Percentiles rank a stretch among this genome's conserved stretches.
Evolutionary conservation across 2,888 invertebrate genomes (phyloP).

Genomic region (Emmelina monodactyla): DNA sequence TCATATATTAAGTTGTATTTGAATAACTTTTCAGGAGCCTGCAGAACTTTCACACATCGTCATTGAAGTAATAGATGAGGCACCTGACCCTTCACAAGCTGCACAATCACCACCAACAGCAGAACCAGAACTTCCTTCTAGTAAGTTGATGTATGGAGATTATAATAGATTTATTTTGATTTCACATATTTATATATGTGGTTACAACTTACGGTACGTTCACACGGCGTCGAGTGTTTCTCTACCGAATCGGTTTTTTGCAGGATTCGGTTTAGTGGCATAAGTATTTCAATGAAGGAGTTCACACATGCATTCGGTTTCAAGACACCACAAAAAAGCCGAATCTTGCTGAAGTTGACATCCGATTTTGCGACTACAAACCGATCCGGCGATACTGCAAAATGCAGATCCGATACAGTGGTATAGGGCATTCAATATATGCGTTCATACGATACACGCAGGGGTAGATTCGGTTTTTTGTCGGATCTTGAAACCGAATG

Average conservation of each 20-base stretch:
- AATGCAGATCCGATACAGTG: conserved; percentile 7
- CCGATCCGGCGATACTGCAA: conserved; percentile 12
- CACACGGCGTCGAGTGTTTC: conserved; percentile 16
- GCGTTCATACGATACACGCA: conserved; percentile 15
- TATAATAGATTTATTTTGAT: too few relatives aligned
- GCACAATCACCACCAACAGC: too few relatives aligned
- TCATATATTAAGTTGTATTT: too few relatives aligned
- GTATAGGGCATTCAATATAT: conserved; percentile 14
- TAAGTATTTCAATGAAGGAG: conserved; percentile 16
- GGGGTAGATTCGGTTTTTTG: conserved; percentile 15
- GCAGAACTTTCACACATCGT: too few relatives aligned
- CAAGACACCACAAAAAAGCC: conserved; percentile 15
- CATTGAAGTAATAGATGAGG: too few relatives aligned
- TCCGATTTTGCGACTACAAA: conserved; percentile 16
- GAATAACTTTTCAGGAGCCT: too few relatives aligned
- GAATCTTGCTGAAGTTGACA: conserved; percentile 17
- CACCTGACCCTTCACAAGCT: too few relatives aligned
- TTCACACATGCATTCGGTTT: conserved; percentile 17
- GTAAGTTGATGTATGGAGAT: too few relatives aligned
- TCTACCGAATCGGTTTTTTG: conserved; percentile 15
- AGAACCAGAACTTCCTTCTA: too few relatives aligned
- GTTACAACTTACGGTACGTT: conserved; percentile 4
- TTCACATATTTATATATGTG: too few relatives aligned
- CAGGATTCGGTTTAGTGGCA: conserved; percentile 17
- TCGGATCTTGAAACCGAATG: conserved; percentile 13